These are phyloP conservation scores for Holotrichia oblita DNA, from an alignment of 1,140 invertebrate species.

Conservation along the genomic window DNA sequence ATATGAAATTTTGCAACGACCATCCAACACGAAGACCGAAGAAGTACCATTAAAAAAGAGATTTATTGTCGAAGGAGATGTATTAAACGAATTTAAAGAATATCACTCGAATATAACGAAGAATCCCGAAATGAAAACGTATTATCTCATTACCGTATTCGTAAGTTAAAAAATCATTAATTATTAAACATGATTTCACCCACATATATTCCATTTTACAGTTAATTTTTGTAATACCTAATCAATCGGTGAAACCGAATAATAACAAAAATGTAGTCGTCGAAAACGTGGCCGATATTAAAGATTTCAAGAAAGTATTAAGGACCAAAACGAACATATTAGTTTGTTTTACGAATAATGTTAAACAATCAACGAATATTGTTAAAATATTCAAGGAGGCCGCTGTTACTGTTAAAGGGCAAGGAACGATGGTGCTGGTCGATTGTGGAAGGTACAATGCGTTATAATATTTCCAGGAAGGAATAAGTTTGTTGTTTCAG, in stretches of 20 bases:
- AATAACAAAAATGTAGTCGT: constrained; percentile 63
- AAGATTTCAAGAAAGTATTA: constrained; percentile 87
- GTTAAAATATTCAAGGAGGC: constrained; percentile 72
- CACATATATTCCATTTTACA: constrained; percentile 7
- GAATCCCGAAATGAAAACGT: constrained; percentile 13
- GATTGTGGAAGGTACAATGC: constrained; percentile 70
- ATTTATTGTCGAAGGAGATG: neutral
- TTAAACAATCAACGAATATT: constrained; percentile 64
- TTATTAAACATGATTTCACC: neutral
- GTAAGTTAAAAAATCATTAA: constrained; percentile 4
- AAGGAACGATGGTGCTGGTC: constrained; percentile 75
- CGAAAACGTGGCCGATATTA: constrained; percentile 75
- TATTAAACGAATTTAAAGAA: neutral
- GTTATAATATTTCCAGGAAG: constrained; percentile 28
- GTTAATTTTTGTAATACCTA: constrained; percentile 39
- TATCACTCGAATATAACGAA: neutral
- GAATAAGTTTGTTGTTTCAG: constrained; percentile 59
- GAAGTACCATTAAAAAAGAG: neutral
- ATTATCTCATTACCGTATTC: neutral
- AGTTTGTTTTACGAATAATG: constrained; percentile 71
- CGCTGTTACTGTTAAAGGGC: constrained; percentile 73
- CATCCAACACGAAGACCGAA: neutral
- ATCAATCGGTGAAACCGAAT: constrained; percentile 49
- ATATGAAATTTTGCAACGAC: no score
- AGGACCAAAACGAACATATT: constrained; percentile 87